A percentile compares a stretch with the other conserved stretches of the same genome.
These are phyloP conservation scores for Zeuzera pyrina DNA, from an alignment of 2,888 invertebrate species.

Conservation along the genomic window DNA sequence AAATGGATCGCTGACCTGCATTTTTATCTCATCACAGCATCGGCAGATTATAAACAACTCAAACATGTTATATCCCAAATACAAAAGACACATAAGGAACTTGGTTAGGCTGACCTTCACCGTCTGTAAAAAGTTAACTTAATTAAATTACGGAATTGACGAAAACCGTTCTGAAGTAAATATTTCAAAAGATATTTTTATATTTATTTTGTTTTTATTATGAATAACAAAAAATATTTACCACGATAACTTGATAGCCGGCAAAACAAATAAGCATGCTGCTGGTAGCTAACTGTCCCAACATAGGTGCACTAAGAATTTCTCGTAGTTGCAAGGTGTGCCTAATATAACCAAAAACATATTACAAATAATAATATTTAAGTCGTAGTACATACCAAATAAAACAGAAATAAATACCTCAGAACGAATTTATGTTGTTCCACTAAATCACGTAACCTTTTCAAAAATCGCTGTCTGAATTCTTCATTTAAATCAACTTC, in stretches of 20 bases:
- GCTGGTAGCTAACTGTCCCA: constrained; percentile 47
- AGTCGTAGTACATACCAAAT: too few species aligned
- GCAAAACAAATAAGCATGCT: constrained; percentile 51
- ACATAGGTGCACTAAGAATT: constrained; percentile 47
- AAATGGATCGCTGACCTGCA: constrained; percentile 42
- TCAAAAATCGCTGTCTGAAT: constrained; percentile 17
- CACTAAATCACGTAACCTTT: constrained; percentile 37
- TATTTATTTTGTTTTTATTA: too few species aligned
- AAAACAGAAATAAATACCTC: constrained; percentile 40
- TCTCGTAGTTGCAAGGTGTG: constrained; percentile 35
- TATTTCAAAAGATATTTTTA: too few species aligned
- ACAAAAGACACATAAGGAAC: constrained; percentile 46
- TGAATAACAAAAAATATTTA: too few species aligned
- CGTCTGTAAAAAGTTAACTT: constrained; percentile 29
- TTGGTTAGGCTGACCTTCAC: constrained; percentile 33
- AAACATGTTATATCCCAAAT: constrained; percentile 48
- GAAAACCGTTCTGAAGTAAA: not conserved
- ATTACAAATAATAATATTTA: too few species aligned
- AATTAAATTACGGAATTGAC: not conserved
- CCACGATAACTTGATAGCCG: constrained; percentile 50
- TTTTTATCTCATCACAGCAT: constrained; percentile 56
- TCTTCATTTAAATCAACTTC: constrained; percentile 2
- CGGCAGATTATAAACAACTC: constrained; percentile 49
- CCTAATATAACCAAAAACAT: too few species aligned
- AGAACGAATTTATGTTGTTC: constrained; percentile 47